These are phyloP conservation scores for Holothuria leucospilota DNA, from an alignment of 53 echinoderm and acorn worm genomes.

Conservation along the genomic window DNA sequence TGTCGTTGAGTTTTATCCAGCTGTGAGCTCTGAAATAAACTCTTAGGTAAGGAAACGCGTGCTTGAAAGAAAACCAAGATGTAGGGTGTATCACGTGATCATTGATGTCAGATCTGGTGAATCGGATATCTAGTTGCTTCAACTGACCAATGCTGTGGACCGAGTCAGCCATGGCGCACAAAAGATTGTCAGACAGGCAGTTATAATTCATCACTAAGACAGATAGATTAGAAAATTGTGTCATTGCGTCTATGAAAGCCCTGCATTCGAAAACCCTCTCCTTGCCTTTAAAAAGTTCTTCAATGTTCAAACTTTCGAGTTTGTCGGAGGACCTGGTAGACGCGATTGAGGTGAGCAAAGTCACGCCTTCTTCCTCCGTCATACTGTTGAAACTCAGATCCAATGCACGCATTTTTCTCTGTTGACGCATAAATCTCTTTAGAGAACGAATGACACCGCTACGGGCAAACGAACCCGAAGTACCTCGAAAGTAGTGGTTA, in stretches of 20 bases:
- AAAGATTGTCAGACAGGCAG: slow-evolving; percentile 72
- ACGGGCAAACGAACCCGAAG: slow-evolving; percentile 57
- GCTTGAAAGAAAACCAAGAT: slow-evolving; percentile 74
- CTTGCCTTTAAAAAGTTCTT: slow-evolving; percentile 74
- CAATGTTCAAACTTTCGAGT: slow-evolving; percentile 70
- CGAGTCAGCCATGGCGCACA: slow-evolving; percentile 53
- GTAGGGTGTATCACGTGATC: slow-evolving; percentile 70
- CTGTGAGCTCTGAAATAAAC: slow-evolving; percentile 74
- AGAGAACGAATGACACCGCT: slow-evolving; percentile 79
- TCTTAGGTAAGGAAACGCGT: slow-evolving; percentile 53
- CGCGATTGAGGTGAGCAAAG: slow-evolving; percentile 55
- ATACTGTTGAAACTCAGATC: slow-evolving; percentile 78
- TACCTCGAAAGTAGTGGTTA: slow-evolving; percentile 67
- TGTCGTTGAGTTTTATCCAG: slow-evolving; percentile 65
- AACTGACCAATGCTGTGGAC: slow-evolving; percentile 28
- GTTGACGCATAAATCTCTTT: slow-evolving; percentile 74
- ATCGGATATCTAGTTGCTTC: slow-evolving; percentile 68
- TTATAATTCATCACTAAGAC: slow-evolving; percentile 82
- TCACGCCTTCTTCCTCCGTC: slow-evolving; percentile 68
- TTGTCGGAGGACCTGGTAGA: slow-evolving; percentile 42
- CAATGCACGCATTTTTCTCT: slow-evolving; percentile 63
- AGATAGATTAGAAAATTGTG: slow-evolving; percentile 59
- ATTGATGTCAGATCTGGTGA: slow-evolving; percentile 70
- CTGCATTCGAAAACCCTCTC: slow-evolving; percentile 41
- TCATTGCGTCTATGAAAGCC: slow-evolving; percentile 63